Percentiles rank a stretch among this genome's conserved stretches.
Evolutionary conservation across 1,140 invertebrate genomes (phyloP).

Genomic region (Matsumurasca onukii): DNA sequence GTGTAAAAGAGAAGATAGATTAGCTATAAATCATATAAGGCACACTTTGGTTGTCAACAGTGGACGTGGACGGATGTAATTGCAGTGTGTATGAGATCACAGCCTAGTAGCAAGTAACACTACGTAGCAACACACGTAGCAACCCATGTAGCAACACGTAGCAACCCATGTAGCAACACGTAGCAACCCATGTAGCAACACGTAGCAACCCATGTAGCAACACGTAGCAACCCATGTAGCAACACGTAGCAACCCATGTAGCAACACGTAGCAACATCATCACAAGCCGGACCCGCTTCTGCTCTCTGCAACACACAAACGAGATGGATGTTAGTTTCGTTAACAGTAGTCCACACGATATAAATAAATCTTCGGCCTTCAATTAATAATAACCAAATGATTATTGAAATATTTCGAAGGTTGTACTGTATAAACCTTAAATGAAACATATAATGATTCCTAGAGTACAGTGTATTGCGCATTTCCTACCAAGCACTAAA

Average conservation of each 20-base stretch:
- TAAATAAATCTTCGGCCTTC: too few relatives aligned
- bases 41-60: too few relatives aligned
- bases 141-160: neutral
- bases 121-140: neutral
- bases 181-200: neutral
- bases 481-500: too few relatives aligned
- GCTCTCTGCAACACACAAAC: neutral
- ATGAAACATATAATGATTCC: too few relatives aligned
- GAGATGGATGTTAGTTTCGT: too few relatives aligned
- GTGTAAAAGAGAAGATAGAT: too few relatives aligned
- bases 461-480: too few relatives aligned
- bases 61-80: constrained; percentile 1
- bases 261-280: neutral
- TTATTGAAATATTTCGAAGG: too few relatives aligned
- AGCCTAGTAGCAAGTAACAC: neutral
- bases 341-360: too few relatives aligned
- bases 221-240: neutral
- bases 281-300: neutral
- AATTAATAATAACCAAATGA: too few relatives aligned
- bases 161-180: neutral
- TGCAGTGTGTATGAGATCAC: constrained; percentile 10
- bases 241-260: neutral
- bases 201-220: neutral
- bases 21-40: neutral
- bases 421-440: too few relatives aligned